Conservation (phyloP, 2,797 vertebrate species). For the Oreochromis mossambicus region DNA sequence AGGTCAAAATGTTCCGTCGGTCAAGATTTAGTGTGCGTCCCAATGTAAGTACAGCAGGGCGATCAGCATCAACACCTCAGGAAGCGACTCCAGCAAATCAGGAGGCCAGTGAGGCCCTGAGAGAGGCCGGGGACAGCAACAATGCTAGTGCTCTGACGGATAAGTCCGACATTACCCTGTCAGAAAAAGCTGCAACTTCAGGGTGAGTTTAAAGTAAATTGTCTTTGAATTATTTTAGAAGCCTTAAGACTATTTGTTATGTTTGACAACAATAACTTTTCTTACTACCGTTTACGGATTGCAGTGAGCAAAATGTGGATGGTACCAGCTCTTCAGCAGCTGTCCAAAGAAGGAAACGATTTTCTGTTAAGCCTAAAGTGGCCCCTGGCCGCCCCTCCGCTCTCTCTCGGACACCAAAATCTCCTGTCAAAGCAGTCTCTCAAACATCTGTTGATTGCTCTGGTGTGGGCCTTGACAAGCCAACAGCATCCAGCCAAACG, state of each 20-base stretch:
- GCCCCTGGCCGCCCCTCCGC: constrained; percentile 56
- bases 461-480: constrained; percentile 38
- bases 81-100: constrained; percentile 36
- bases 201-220: constrained; percentile 37
- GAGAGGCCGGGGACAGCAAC: background rate
- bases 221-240: background rate
- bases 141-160: background rate
- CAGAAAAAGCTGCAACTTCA: constrained; percentile 16
- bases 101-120: constrained; percentile 19
- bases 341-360: constrained; percentile 85
- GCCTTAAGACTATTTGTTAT: background rate
- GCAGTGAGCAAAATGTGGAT: constrained; percentile 53
- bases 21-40: constrained; percentile 86
- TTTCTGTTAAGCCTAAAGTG: constrained; percentile 84
- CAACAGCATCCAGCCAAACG: background rate
- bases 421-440: constrained; percentile 49
- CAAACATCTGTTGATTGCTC: constrained; percentile 20
- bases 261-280: background rate
- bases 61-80: constrained; percentile 46
- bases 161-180: background rate
- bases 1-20: constrained; percentile 84
- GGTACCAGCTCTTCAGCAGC: constrained; percentile 57
- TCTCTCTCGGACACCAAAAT: constrained; percentile 59
- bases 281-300: constrained; percentile 59
- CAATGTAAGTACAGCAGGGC: constrained; percentile 73